Base-by-base conservation (phyloP, 2,888 invertebrate genomes). In the Oasisia sp. region DNA sequence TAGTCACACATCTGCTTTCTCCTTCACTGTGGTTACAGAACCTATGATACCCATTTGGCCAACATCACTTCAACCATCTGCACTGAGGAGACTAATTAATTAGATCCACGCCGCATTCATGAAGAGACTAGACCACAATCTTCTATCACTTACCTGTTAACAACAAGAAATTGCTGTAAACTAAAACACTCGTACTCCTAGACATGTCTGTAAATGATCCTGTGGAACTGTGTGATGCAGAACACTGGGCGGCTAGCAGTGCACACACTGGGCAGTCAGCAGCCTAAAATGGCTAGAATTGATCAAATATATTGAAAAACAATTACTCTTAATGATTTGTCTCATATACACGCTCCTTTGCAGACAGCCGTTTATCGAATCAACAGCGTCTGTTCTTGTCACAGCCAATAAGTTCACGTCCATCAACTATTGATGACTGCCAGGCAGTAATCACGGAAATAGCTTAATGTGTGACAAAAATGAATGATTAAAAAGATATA, bases 251-350 rank as follows among this genome's bases (percentile, higher is more conserved):
- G 0, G 27, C n/a, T 27, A 74, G 5, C 27, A 74, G 19, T 74
- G 27, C 74, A 0, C 74, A 74, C n/a, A 74, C 74, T 27, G 14
- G 14, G 74, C 74, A 91, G 45, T n/a, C 32, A 45, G 44, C 50
- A 32, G 91, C 74, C 32, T 56, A 91, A 91, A 91, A 74, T 91
- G 91, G 58, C 91, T 58, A 91, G 45, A 91, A 91, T 91, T 91
- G 91, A 91, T 91, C 91, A 91, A 91, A 50, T 91, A 90, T 93
- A 93, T 93, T 93, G 93, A 93, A 93, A 93, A 93, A 93, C 93
- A 93, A 93, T 93, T 93, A 92, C 89, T 92, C 91, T 92, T 93
- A 93, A 93, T 93, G 92, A 93, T 92, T 92, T 74, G 74, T 74
- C 74, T 74, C 74, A 74, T 74, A n/a, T 74, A 50, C 74, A 74